A percentile compares a stretch with the other conserved stretches of the same genome.
phyloP scores from a whole-genome alignment of 35 echinoderm and acorn worm genomes.

The Strongylocentrotus purpuratus region DNA sequence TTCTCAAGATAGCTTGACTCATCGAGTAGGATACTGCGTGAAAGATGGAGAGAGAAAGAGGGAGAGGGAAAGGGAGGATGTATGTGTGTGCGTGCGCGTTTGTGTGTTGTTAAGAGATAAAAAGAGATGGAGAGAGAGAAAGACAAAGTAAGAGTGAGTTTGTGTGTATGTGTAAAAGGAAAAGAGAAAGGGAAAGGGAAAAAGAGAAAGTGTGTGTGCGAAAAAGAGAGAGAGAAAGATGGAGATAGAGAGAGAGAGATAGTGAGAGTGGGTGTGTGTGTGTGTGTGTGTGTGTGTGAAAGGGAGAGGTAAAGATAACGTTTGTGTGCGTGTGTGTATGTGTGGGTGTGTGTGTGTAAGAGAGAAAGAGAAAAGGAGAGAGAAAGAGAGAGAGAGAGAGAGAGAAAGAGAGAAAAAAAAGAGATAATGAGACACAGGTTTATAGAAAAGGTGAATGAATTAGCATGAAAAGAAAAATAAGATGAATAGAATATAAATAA shows the following conservation, averaged over 20 bases:
- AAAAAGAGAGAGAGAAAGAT: not conserved
- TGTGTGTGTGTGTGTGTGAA: not conserved
- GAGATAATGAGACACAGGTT: no score
- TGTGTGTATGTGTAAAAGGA: not conserved
- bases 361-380: no score
- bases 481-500: no score
- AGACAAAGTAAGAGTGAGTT: not conserved
- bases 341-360: no score
- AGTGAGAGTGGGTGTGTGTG: not conserved
- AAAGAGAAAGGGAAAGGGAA: not conserved
- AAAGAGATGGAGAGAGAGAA: not conserved
- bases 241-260: not conserved
- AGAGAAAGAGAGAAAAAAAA: no score
- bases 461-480: no score
- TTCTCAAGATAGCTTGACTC: not conserved
- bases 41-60: not conserved
- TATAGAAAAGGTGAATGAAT: no score
- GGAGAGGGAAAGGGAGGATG: not conserved
- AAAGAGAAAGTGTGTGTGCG: not conserved
- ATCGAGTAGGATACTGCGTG: not conserved
- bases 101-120: not conserved
- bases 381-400: no score
- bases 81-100: no score
- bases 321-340: no score
- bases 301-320: not conserved